Conservation (phyloP, 1,140 invertebrate species). For the Diabrotica undecimpunctata region DNA sequence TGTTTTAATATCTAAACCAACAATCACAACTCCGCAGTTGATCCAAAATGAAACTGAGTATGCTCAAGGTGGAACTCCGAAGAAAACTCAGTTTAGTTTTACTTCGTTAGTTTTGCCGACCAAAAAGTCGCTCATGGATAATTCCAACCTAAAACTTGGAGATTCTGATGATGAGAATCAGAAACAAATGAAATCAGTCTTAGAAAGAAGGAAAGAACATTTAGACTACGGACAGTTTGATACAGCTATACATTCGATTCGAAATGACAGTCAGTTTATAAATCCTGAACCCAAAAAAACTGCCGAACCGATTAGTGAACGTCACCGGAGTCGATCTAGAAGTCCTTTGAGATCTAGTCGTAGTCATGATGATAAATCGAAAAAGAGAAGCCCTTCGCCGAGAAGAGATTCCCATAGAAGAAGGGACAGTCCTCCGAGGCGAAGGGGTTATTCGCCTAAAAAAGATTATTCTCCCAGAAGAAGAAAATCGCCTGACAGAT, state of each 20-base stretch:
- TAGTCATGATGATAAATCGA: not conserved
- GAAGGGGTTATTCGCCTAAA: constrained; percentile 19
- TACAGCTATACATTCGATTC: constrained; percentile 4
- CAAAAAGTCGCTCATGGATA: constrained; percentile 29
- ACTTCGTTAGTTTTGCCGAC: constrained; percentile 28
- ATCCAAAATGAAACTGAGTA: constrained; percentile 9
- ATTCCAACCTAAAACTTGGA: constrained; percentile 32
- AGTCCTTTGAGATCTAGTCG: too few relatives aligned
- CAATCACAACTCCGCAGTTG: constrained; percentile 10
- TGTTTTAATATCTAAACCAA: constrained; percentile 7
- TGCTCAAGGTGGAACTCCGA: not conserved
- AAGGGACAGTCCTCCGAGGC: constrained; percentile 15
- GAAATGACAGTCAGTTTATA: not conserved
- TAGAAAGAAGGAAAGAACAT: constrained; percentile 23
- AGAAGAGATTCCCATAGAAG: constrained; percentile 10
- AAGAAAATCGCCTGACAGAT: constrained; percentile 17
- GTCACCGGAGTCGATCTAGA: too few relatives aligned
- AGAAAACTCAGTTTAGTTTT: constrained; percentile 24
- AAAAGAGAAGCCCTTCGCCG: constrained; percentile 11
- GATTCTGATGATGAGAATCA: constrained; percentile 26
- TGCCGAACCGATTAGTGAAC: too few relatives aligned
- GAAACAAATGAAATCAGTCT: constrained; percentile 6
- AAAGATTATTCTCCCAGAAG: constrained; percentile 5
- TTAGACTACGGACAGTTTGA: not conserved
- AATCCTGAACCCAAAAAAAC: not conserved